Evolutionary conservation across 2,888 invertebrate genomes (phyloP).

Genomic region (Nemapogon koenigi): DNA sequence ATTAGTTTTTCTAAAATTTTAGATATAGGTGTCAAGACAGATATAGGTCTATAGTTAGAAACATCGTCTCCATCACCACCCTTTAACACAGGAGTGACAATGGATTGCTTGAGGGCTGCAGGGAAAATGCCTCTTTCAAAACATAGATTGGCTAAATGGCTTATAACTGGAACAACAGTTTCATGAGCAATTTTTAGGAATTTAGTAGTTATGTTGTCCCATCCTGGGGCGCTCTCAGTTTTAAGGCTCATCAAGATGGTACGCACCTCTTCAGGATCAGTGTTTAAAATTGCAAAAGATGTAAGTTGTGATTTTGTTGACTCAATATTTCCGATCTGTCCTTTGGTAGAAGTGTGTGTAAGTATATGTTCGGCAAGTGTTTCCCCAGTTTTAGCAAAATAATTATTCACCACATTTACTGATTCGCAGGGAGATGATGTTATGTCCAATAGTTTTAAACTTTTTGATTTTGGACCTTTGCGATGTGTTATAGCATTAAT

Average conservation of each 20-base stretch:
- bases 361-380: no score
- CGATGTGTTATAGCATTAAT: conserved; percentile 10
- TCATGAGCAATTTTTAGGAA: conserved; percentile 13
- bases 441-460: no score
- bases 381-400: no score
- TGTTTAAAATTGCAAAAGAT: conserved; percentile 1
- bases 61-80: conserved; percentile 8
- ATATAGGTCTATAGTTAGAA: conserved; percentile 15
- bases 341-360: no score
- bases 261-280: conserved; percentile 11
- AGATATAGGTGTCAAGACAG: no score
- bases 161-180: conserved; percentile 8
- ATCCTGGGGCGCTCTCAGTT: conserved; percentile 12
- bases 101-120: conserved; percentile 13
- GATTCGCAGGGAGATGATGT: no score
- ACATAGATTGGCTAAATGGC: conserved; percentile 15
- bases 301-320: no score
- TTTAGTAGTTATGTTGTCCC: conserved; percentile 10
- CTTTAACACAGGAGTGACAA: conserved; percentile 13
- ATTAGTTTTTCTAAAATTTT: no score
- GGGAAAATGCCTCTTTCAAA: conserved; percentile 14
- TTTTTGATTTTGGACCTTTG: no score
- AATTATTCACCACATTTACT: no score
- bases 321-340: no score
- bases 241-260: conserved; percentile 9